Evolutionary conservation across 2,113 vertebrate genomes (phyloP).

Genomic region (Chlorocebus sabaeus): DNA sequence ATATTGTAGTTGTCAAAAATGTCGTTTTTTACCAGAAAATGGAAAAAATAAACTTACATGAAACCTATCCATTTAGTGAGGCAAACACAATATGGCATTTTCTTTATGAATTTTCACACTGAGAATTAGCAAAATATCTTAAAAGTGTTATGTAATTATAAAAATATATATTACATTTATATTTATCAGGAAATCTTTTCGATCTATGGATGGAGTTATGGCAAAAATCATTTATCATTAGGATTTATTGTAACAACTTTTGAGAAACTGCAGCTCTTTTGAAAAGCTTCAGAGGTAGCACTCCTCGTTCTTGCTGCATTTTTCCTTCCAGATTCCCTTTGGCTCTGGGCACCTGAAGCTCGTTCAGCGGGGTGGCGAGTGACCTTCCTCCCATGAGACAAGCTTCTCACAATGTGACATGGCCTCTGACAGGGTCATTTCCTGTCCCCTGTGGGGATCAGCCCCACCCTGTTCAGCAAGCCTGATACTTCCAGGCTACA

Average conservation of each 20-base stretch:
- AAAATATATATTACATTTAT: background rate
- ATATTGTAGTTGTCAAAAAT: background rate
- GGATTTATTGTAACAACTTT: background rate
- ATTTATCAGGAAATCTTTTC: background rate
- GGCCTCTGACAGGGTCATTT: background rate
- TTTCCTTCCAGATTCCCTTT: background rate
- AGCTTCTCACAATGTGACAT: background rate
- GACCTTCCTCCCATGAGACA: background rate
- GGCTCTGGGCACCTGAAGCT: background rate
- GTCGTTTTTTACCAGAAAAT: constrained; percentile 46
- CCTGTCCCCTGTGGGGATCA: background rate
- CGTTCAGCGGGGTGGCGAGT: background rate
- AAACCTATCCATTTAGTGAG: constrained; percentile 24
- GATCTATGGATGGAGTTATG: background rate
- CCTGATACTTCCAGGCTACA: background rate
- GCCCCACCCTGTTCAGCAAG: background rate
- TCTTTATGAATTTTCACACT: background rate
- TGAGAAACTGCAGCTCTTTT: background rate
- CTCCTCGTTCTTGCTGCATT: background rate
- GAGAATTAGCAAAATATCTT: constrained; percentile 19
- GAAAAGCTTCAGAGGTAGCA: background rate
- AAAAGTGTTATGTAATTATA: background rate
- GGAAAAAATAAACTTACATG: background rate
- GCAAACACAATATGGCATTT: background rate
- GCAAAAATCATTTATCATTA: background rate